A percentile compares a stretch with the other conserved stretches of the same genome.
phyloP scores from a whole-genome alignment of 2,113 vertebrate genomes.

The Chloroceryle aenea region DNA sequence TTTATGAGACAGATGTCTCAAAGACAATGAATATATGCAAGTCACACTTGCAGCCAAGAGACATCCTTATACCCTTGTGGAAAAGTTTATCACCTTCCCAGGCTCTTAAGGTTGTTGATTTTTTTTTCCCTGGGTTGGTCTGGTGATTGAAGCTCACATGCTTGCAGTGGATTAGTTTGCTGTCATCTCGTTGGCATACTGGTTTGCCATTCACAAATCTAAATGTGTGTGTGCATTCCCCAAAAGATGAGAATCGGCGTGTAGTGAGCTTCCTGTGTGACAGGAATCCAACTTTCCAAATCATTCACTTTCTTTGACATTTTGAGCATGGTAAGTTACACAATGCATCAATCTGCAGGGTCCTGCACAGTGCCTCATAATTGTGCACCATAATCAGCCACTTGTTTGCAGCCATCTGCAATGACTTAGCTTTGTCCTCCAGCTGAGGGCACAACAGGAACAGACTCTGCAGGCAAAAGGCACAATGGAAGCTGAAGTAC shows the following conservation, averaged over 20 bases:
- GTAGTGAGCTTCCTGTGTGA: background rate
- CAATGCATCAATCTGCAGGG: background rate
- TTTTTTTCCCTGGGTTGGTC: background rate
- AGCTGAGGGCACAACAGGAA: background rate
- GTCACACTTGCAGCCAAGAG: background rate
- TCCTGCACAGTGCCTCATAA: background rate
- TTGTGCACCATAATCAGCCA: slow-evolving; percentile 16
- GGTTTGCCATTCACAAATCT: background rate
- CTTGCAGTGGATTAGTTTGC: background rate
- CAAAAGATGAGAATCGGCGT: background rate
- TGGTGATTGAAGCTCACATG: background rate
- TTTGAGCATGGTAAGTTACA: background rate
- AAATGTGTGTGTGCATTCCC: background rate
- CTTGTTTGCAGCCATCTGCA: slow-evolving; percentile 11
- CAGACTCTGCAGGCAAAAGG: background rate
- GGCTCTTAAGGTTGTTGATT: background rate
- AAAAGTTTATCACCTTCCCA: background rate
- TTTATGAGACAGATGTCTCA: background rate
- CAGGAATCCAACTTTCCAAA: background rate
- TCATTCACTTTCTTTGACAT: background rate
- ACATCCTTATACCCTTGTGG: background rate
- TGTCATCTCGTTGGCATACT: background rate
- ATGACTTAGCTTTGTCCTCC: slow-evolving; percentile 51
- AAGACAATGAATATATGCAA: background rate
- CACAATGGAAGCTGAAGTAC: background rate